Base-by-base conservation (phyloP, 35 echinoderm and acorn worm genomes). In the Heliocidaris tuberculata region DNA sequence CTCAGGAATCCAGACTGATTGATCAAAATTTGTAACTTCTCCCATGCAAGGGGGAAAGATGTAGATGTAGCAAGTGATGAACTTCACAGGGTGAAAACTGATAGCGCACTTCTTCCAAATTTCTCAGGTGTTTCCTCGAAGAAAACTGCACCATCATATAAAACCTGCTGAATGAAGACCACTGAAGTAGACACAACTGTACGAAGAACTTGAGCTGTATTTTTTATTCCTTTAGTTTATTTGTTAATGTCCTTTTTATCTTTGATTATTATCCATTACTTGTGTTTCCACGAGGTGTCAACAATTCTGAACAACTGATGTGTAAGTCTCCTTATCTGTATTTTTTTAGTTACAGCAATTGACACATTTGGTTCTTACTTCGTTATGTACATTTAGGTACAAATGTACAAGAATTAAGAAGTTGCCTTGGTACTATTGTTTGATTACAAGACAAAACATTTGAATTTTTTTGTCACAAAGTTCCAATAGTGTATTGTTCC, bases 61-160 rank as follows among this genome's bases (percentile, higher is more conserved):
- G 8, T n/a, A 78, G 15, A 78, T n/a, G 21, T n/a, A 78, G 65
- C 65, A 78, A 78, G 27, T 24, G 17, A 24, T 78, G 65, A 78
- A 78, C 65, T 78, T 78, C 65, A 78, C 65, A 78, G 65, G 17
- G 65, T 78, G 65, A 78, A 78, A 78, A 78, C 65, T 78, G 65
- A 78, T n/a, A 78, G 17, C 65, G 2, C 19, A 78, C 65, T 78
- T 24, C 65, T 78, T 78, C 65, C 65, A 78, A 78, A 78, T 78
- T 78, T 78, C 65, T 78, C 65, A 78, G 65, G 65, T 27, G 21
- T 78, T 78, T 78, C 65, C 65, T 78, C 65, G 1, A 56, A 21
- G 65, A 78, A 78, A 78, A 78, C 4, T 78, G 65, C 65, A 78
- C 65, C 65, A 78, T 78, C 65, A 78, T 78, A 78, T 78, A 3